A percentile compares a stretch with the other conserved stretches of the same genome.
These are phyloP conservation scores for Scartelaos histophorus DNA, from an alignment of 2,113 vertebrate species.

Conservation along the genomic window DNA sequence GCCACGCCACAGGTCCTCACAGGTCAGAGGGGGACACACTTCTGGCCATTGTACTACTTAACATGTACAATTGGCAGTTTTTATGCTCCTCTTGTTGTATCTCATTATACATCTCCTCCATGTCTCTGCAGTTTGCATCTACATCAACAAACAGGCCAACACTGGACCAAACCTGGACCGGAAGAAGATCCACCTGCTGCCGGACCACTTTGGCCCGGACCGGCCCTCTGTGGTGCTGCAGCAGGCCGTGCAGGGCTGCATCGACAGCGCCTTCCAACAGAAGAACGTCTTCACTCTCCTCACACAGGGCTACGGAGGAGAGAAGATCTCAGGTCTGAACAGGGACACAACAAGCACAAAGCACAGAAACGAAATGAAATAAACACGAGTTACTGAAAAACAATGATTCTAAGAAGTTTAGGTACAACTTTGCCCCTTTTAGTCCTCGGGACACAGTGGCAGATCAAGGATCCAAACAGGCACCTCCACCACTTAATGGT, in stretches of 20 bases:
- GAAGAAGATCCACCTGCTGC: slow-evolving; percentile 92
- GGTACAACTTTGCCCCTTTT: no score
- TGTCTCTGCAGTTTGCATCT: slow-evolving; percentile 87
- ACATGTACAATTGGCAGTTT: no score
- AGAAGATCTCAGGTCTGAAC: slow-evolving; percentile 90
- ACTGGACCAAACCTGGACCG: slow-evolving; percentile 90
- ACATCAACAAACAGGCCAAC: slow-evolving; percentile 92
- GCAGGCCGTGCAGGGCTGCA: slow-evolving; percentile 94
- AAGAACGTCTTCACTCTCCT: slow-evolving; percentile 93
- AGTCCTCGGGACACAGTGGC: no score
- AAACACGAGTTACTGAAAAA: no score
- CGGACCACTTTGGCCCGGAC: slow-evolving; percentile 91
- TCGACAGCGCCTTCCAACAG: slow-evolving; percentile 93
- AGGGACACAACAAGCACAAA: no score
- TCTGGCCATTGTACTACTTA: no score
- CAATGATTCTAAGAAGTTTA: no score
- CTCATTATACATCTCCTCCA: not conserved
- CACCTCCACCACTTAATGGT: no score
- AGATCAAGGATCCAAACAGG: no score
- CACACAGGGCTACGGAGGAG: slow-evolving; percentile 91
- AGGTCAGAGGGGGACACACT: no score
- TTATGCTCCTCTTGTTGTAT: not conserved
- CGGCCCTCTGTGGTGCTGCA: slow-evolving; percentile 87
- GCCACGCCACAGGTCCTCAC: not conserved
- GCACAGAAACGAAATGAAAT: no score